Base-by-base conservation (phyloP, 1,140 invertebrate genomes). In the Vollenhovia emeryi region DNA sequence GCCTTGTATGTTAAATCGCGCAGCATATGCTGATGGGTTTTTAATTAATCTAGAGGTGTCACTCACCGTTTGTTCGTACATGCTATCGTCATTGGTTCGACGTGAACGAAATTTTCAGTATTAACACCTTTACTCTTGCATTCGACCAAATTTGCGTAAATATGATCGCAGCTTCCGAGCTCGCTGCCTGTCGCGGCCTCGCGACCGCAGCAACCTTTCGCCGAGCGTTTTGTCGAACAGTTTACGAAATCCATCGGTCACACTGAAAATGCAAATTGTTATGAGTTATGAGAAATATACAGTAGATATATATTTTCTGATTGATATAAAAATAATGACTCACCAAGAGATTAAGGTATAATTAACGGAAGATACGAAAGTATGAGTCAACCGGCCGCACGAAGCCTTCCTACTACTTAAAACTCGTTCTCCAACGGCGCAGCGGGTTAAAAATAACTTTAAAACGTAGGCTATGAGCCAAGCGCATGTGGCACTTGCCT, bases 401-500 rank as follows among this genome's bases (percentile, higher is more conserved):
- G 45, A 74, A 79, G 55, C 57, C 45, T 78, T 74, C 78, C 59
- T 69, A 74, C 87, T 86, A 84, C 59, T 86, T 74, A 40, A 71
- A 36, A 68, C 68, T 64, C n/a, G 21, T 60, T 84, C 80, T 30
- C 43, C 40, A 18, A 84, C 69, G 76, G 62, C 75, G 68, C 68
- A 86, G 82, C 45, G 33, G 55, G 88, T 89, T 89, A 89, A 89
- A 89, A 89, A 89, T 89, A 89, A 73, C 76, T 48, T 68, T 66
- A 33, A 88, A 82, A 68, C 18, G 57, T 21, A 59, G 78, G 64
- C 78, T 33, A 24, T 30, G 66, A 73, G 78, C 78, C 66, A 43
- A 74, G 59, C 57, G 60, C 59, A 75, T 48, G 66, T 62, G 66
- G 64, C 71, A 73, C 18, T 57, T 82, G 36, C 50, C 50, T 73